Conservation (phyloP, 2,113 vertebrate species). For the Ranitomeya variabilis region DNA sequence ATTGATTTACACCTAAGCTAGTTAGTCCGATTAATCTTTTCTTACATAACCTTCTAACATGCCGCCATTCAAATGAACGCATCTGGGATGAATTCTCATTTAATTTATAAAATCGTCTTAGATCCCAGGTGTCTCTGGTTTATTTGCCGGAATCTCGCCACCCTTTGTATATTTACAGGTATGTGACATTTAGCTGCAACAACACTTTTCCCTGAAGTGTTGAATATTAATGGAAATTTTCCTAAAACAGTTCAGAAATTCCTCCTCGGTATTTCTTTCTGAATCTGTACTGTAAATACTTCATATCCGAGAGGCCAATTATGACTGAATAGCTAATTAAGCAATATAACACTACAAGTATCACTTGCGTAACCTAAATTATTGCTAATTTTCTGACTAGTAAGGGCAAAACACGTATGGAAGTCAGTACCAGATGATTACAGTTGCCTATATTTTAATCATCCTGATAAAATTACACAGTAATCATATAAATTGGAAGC, state of each 20-base stretch:
- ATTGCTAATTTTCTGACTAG: background rate
- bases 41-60: background rate
- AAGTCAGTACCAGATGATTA: background rate
- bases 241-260: background rate
- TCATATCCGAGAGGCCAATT: constrained; percentile 1
- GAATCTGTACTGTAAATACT: background rate
- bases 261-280: background rate
- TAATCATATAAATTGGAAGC: background rate
- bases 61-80: background rate
- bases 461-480: background rate
- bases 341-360: constrained; percentile 8
- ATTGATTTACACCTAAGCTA: background rate
- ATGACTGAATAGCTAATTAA: background rate
- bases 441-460: background rate
- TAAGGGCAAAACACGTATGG: background rate
- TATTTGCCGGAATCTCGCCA: background rate
- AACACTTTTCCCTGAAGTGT: constrained; percentile 1
- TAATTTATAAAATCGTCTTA: background rate
- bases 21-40: background rate
- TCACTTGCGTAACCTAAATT: constrained; percentile 12
- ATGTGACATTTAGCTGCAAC: constrained; percentile 8
- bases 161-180: constrained; percentile 16
- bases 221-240: constrained; percentile 15
- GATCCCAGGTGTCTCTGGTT: background rate
- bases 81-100: background rate